Base-by-base conservation (phyloP, 2,797 vertebrate species). In the Streptopelia turtur region DNA sequence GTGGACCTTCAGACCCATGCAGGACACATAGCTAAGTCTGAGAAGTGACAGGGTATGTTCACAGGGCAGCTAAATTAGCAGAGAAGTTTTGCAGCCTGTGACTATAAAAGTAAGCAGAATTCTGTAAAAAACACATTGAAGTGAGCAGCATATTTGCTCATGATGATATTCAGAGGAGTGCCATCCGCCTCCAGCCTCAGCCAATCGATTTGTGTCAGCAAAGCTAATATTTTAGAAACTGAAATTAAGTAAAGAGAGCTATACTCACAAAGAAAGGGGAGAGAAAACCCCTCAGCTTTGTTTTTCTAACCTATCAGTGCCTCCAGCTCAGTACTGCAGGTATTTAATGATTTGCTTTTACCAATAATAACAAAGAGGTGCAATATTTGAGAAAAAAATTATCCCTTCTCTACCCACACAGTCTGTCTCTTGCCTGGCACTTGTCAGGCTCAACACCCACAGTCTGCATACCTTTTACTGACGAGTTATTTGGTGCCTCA, bases 351-450 rank as follows among this genome's bases (percentile, higher is more conserved):
- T 83, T 87, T 90, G 20, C 16, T 92, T 7, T 84, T 84, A 85
- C 55, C 56, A 96, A 61, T 65, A 93, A 95, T 43, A 96, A 83
- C 17, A 70, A 85, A 78, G 21, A 79, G 9, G 25, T 82, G 31
- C 1, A 37, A 72, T 76, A 88, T 63, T 72, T 76, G 20, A 83
- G 37, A 24, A 85, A 71, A 77, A 56, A 79, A 33, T 13, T 31
- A 80, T 57, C 24, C 25, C 5, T 76, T 94, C 22, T 87, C 83
- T 87, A 53, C 56, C 83, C 81, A 90, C 85, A 47, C 4, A 31
- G 15, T 89, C 60, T 93, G 25, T 68, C 83, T 90, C 83, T 61
- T 64, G 30, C 56, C 69, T 94, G 83, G 79, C 43, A 59, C 61
- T 76, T 41, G 53, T 66, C 39, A 78, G 76, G 56, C 43, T 94